phyloP scores from a whole-genome alignment of 1,140 invertebrate genomes.

The Grapholita molesta region DNA sequence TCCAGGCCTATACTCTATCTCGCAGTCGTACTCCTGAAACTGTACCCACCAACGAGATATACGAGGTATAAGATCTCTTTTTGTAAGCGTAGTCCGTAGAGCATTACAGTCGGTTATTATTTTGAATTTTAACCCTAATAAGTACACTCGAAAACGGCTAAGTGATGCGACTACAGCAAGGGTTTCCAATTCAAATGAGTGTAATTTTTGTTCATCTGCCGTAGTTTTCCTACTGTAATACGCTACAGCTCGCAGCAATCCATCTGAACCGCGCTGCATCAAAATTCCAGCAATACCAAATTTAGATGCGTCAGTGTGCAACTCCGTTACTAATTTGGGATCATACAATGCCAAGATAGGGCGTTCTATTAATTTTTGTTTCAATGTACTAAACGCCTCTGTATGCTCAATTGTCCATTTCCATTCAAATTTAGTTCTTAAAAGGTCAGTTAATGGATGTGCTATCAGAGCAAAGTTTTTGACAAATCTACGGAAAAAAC shows the following conservation, averaged over 20 bases:
- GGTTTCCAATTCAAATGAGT: constrained; percentile 55
- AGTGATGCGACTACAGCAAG: constrained; percentile 38
- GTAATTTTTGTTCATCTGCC: constrained; percentile 38
- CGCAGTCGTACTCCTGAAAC: too few relatives aligned
- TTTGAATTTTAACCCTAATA: constrained; percentile 42
- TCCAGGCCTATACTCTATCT: too few relatives aligned
- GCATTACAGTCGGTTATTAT: constrained; percentile 47
- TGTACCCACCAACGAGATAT: too few relatives aligned
- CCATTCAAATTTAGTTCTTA: constrained; percentile 16
- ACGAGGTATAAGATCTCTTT: too few relatives aligned
- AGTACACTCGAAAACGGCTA: constrained; percentile 44
- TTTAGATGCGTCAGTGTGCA: constrained; percentile 26
- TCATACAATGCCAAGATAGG: constrained; percentile 20
- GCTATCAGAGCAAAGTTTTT: constrained; percentile 38
- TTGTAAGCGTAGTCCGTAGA: constrained; percentile 30
- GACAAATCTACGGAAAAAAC: constrained; percentile 56
- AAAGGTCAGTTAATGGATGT: constrained; percentile 26
- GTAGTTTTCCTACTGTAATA: constrained; percentile 49
- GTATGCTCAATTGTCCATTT: constrained; percentile 18
- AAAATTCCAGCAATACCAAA: constrained; percentile 25
- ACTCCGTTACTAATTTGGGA: constrained; percentile 16
- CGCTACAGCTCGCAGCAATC: constrained; percentile 26
- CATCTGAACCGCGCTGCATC: constrained; percentile 19
- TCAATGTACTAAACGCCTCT: background rate
- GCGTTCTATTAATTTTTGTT: background rate